These are phyloP conservation scores for Meandrusa payeni DNA, from an alignment of 2,888 invertebrate genomes.

Conservation along the genomic window DNA sequence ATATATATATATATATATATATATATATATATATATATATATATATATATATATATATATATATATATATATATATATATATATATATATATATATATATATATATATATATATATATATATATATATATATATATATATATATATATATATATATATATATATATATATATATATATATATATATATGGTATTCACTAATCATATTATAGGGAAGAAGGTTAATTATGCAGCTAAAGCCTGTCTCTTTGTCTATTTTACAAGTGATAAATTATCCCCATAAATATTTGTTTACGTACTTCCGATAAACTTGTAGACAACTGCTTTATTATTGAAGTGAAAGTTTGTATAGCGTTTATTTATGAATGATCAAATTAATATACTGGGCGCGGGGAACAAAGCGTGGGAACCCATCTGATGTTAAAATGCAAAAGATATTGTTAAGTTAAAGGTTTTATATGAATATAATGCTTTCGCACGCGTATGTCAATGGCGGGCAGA, in stretches of 20 bases:
- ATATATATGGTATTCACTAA: too few relatives aligned
- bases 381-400: constrained; percentile 39
- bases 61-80: too few relatives aligned
- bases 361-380: constrained; percentile 51
- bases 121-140: too few relatives aligned
- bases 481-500: constrained; percentile 50
- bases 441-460: constrained; percentile 2
- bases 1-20: too few relatives aligned
- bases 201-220: too few relatives aligned
- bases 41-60: too few relatives aligned
- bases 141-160: too few relatives aligned
- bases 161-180: too few relatives aligned
- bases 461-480: constrained; percentile 3
- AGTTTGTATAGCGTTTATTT: constrained; percentile 62
- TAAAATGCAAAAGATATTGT: constrained; percentile 8
- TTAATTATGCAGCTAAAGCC: constrained; percentile 29
- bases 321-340: constrained; percentile 56
- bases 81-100: too few relatives aligned
- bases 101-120: too few relatives aligned
- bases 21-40: too few relatives aligned
- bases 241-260: constrained; percentile 34
- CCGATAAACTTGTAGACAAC: constrained; percentile 40
- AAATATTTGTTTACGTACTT: constrained; percentile 44
- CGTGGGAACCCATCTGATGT: constrained; percentile 42
- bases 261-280: constrained; percentile 14